Evolutionary conservation across 2,797 vertebrate species (phyloP).

Genomic region (Parauchenoglanis punctatus): DNA sequence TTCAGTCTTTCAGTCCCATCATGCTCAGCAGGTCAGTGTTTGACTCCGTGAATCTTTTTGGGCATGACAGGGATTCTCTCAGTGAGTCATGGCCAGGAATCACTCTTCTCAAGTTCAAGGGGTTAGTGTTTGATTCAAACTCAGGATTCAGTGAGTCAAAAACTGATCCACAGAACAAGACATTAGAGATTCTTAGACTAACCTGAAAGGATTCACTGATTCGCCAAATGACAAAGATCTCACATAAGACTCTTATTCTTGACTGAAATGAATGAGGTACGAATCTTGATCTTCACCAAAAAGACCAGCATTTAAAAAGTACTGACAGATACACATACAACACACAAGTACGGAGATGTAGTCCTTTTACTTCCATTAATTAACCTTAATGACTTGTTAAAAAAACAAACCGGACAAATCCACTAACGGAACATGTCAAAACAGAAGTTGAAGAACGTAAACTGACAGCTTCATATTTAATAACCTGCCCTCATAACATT

Average conservation of each 20-base stretch:
- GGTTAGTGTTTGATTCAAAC: neutral
- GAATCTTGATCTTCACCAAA: neutral
- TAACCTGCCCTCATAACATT: neutral
- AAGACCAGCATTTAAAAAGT: neutral
- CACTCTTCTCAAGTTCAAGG: neutral
- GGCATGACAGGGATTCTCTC: too few species aligned
- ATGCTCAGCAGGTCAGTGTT: neutral
- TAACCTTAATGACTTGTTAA: neutral
- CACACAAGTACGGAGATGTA: neutral
- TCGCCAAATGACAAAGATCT: neutral
- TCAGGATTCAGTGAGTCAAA: neutral
- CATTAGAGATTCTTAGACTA: neutral
- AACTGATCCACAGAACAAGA: neutral
- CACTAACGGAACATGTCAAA: neutral
- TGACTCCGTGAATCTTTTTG: neutral
- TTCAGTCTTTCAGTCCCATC: neutral
- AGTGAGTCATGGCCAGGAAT: neutral
- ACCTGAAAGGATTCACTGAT: neutral
- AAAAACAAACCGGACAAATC: too few species aligned
- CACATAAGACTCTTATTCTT: neutral
- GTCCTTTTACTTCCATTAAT: neutral
- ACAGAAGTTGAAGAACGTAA: neutral
- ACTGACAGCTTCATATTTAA: conserved; percentile 39
- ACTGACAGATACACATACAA: neutral
- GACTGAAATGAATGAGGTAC: neutral